Base-by-base conservation (phyloP, 2,113 vertebrate genomes). In the Erinaceus europaeus region DNA sequence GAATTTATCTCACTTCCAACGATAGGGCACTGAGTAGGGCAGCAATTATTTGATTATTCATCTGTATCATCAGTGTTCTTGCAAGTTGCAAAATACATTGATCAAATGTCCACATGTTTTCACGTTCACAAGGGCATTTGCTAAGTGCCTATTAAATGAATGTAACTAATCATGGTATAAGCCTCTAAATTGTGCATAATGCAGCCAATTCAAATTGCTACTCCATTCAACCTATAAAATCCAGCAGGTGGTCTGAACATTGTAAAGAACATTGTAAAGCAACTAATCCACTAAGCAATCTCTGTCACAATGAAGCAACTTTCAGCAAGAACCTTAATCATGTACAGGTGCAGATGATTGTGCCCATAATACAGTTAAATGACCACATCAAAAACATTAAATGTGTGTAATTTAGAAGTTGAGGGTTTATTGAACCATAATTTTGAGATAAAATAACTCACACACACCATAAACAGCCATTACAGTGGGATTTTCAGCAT, bases 21-120 rank as follows among this genome's bases (percentile, higher is more conserved):
- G 44, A 84, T 44, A 82, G 86, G 95, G 91, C 72, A 92, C 67
- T 88, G 40, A 96, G 91, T 40, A 61, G 42, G 40, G 59, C 64
- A 94, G 94, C 76, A 86, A 74, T 95, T 92, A 95, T 53, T 59
- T 94, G 92, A 94, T 96, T 96, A 85, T 91, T 96, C 89, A 90
- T 89, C 89, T 91, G 53, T 52, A 32, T 64, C 84, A 71, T 40
- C 88, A 85, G 88, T 69, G 61, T 78, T 91, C 86, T 96, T 84
- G 94, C 34, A 93, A 44, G 74, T 75, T 81, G 85, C 59, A 71
- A 96, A 96, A 84, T 48, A 82, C 3, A 82, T 13, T 48, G 36
- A 93, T 90, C 68, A 93, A 87, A 82, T 8, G 38, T 46, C 78
- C 69, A 44, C 48, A 80, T 91, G 94, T 80, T 76, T 84, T 95